These are phyloP conservation scores for Drosophila orosa DNA, from an alignment of 1,140 invertebrate genomes.

Conservation along the genomic window DNA sequence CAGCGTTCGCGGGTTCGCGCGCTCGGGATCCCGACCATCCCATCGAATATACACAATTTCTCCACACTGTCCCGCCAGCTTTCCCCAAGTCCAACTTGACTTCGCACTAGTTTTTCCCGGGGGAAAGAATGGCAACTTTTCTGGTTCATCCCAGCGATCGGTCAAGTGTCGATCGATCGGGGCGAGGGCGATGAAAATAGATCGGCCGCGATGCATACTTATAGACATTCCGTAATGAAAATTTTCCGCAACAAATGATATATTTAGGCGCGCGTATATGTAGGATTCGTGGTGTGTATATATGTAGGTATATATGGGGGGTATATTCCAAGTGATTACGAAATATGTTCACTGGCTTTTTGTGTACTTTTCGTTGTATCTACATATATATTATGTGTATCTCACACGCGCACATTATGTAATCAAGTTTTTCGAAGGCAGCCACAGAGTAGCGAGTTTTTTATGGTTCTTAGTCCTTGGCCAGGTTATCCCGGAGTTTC, in stretches of 20 bases:
- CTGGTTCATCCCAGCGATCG: constrained; percentile 14
- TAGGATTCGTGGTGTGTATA: constrained; percentile 14
- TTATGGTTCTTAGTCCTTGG: constrained; percentile 20
- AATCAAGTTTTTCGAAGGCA: constrained; percentile 53
- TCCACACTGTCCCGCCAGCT: constrained; percentile 22
- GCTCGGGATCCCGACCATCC: constrained; percentile 36
- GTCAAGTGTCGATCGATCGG: constrained; percentile 11
- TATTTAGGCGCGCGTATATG: constrained; percentile 34
- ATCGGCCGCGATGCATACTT: constrained; percentile 23
- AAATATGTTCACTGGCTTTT: constrained; percentile 60
- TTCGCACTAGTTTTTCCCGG: constrained; percentile 38
- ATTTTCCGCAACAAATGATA: constrained; percentile 46
- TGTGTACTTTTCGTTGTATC: constrained; percentile 34
- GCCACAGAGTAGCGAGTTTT: neutral
- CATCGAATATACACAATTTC: constrained; percentile 34
- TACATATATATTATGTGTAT: constrained; percentile 34
- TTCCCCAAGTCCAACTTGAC: constrained; percentile 30
- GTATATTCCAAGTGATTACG: constrained; percentile 68
- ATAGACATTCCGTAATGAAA: constrained; percentile 48
- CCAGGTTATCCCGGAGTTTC: neutral
- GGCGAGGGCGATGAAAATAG: constrained; percentile 33
- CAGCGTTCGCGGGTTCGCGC: constrained; percentile 37
- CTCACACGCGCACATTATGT: constrained; percentile 78
- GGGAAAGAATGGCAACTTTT: constrained; percentile 4
- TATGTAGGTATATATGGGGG: constrained; percentile 11